A percentile compares a stretch with the other conserved stretches of the same genome.
Evolutionary conservation across 2,888 invertebrate genomes (phyloP).

Genomic region (Leptinotarsa juncta): DNA sequence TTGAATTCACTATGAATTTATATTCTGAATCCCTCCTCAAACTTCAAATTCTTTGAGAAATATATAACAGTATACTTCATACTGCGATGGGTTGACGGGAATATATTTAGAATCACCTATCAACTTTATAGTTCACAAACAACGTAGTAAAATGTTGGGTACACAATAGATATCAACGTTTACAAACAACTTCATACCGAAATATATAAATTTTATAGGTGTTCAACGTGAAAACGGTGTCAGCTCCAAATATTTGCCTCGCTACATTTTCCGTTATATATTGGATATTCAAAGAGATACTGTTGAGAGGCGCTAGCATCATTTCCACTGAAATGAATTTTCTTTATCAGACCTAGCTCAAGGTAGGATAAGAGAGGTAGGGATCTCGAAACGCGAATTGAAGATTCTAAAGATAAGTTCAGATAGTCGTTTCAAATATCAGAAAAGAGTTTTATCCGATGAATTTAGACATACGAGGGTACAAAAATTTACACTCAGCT

Average conservation of each 20-base stretch:
- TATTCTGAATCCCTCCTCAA: no score
- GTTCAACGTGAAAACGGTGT: neutral
- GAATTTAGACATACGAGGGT: no score
- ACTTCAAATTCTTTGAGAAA: no score
- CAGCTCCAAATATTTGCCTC: neutral
- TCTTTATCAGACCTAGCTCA: slow-evolving; percentile 3
- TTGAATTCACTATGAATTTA: no score
- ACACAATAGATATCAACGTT: slow-evolving; percentile 8
- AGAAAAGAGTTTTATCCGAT: no score
- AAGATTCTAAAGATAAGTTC: no score
- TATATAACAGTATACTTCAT: no score
- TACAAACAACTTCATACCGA: slow-evolving; percentile 4
- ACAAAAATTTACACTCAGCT: no score
- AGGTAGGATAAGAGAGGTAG: neutral
- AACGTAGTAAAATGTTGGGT: slow-evolving; percentile 1
- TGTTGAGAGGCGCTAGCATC: neutral
- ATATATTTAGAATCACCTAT: neutral
- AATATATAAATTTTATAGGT: slow-evolving; percentile 18
- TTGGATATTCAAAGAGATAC: slow-evolving; percentile 6
- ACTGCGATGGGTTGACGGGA: no score
- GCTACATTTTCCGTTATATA: neutral
- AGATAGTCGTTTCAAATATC: no score
- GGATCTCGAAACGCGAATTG: no score
- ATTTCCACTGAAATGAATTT: neutral
- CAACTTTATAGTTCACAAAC: neutral